Evolutionary conservation across 2,797 vertebrate genomes (phyloP).

Genomic region (Sebastes taczanowskii): DNA sequence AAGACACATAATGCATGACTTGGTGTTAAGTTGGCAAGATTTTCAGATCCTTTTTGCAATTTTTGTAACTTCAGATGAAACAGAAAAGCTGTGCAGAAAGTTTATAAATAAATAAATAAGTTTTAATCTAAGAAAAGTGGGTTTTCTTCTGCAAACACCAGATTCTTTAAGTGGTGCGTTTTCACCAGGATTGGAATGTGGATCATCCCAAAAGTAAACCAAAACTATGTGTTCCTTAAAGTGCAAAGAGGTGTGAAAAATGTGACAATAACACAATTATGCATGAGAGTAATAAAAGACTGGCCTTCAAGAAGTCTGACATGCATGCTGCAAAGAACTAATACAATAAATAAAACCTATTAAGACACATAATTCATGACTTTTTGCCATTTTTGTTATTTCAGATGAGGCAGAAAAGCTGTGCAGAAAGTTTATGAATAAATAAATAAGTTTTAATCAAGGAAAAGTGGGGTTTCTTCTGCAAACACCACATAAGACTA

Average conservation of each 20-base stretch:
- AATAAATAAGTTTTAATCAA: background rate
- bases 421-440: background rate
- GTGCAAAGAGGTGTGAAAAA: background rate
- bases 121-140: background rate
- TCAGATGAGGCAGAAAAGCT: background rate
- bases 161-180: background rate
- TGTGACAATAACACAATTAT: no score
- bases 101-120: background rate
- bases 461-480: background rate
- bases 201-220: background rate
- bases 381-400: background rate
- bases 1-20: background rate
- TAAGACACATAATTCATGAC: background rate
- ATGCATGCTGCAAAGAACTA: background rate
- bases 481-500: background rate
- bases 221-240: background rate
- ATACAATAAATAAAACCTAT: background rate
- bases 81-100: background rate
- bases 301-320: background rate
- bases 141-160: background rate
- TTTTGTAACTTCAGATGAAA: background rate
- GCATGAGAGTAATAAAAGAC: no score
- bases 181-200: no score
- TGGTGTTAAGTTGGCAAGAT: background rate
- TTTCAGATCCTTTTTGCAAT: background rate